Evolutionary conservation across 2,888 invertebrate genomes (phyloP), one percentile per base, ranked within the genome.

Genomic region (Muschampia plurimacula): DNA sequence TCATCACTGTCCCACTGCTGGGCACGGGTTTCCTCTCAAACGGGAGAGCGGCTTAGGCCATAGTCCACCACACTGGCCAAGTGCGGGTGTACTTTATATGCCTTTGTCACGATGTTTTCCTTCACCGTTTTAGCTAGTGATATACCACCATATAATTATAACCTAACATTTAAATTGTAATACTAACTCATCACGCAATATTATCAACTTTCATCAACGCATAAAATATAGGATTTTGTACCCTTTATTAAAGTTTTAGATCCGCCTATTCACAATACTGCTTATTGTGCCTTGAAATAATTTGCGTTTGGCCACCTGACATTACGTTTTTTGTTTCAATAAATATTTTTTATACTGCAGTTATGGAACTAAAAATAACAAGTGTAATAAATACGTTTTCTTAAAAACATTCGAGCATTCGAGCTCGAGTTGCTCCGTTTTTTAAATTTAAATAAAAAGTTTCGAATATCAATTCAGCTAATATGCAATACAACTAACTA

Each of bases 141-240:
- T 1, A 4, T 10, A 41, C 41, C 9, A 41, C 41, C 2, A 41
- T 41, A 46, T 49, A 49, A 46, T 13, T 13, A 46, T 46, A 46
- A 46, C 10, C 13, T 46, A 46, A 46, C 13, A 46, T 3, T 12
- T 41, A 41, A 2, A 41, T 41, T 10, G 41, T 10, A 41, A 36
- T 41, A 41, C n/a, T 49, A 2, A 49, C 49, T n/a, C 49, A 49
- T n/a, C 2, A n/a, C 9, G 9, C 22, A 55, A 55, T 22, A 2
- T 22, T 55, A 55, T 22, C 22, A 55, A 22, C 22, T 55, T 55
- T 8, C 8, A 15, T 55, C 22, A 22, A 9, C 52, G 8, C 55
- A 39, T 41, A 9, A 41, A 41, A 15, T 67, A 60, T 74, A 76
- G 73, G 77, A 74, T 74, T 77, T 77, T 78, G 76, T 77, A 77